phyloP scores from a whole-genome alignment of 2,113 vertebrate genomes.

The Upupa epops region DNA sequence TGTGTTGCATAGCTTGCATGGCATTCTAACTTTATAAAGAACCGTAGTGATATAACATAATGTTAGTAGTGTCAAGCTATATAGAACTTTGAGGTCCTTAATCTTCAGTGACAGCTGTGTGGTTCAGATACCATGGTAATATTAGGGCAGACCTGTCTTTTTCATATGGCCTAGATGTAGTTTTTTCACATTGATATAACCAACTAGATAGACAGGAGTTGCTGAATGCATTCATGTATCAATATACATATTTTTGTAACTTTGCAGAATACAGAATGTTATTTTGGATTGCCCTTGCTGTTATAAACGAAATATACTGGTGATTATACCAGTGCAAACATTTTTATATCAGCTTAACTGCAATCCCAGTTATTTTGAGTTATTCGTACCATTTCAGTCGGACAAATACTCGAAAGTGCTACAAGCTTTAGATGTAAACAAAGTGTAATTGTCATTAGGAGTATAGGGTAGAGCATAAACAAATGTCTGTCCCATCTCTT shows the following conservation, averaged over 20 bases:
- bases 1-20: neutral
- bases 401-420: neutral
- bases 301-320: neutral
- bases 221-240: neutral
- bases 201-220: neutral
- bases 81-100: neutral
- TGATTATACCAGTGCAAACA: neutral
- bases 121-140: neutral
- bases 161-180: neutral
- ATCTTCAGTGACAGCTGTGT: neutral
- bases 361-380: neutral
- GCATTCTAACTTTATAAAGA: neutral
- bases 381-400: neutral
- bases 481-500: neutral
- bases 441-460: neutral
- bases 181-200: neutral
- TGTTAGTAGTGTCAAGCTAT: neutral
- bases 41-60: neutral
- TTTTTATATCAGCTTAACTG: neutral
- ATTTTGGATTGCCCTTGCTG: neutral
- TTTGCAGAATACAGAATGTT: rapidly evolving
- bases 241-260: neutral
- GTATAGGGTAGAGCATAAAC: neutral
- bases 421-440: neutral
- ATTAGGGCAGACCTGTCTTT: neutral